Conservation (phyloP, 2,113 vertebrate genomes). For the Tetrax tetrax region DNA sequence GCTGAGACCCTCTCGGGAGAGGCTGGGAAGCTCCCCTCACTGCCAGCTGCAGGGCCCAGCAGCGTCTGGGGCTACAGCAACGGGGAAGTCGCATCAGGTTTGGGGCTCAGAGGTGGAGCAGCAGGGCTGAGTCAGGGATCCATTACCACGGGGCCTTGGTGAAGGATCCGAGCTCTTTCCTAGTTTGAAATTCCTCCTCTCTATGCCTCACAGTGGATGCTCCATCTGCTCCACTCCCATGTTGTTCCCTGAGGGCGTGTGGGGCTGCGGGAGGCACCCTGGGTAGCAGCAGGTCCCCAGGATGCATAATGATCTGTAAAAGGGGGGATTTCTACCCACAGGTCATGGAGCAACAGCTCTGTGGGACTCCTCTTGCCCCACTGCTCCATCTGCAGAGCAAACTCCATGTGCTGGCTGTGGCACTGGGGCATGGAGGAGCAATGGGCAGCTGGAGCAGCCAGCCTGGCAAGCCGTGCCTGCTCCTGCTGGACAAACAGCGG, state of each 20-base stretch:
- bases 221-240: neutral
- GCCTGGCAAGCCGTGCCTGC: neutral
- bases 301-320: fast-evolving
- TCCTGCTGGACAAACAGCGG: neutral
- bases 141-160: neutral
- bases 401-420: neutral
- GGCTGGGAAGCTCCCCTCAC: neutral
- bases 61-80: neutral
- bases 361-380: neutral
- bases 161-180: neutral
- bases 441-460: neutral
- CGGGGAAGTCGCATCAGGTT: neutral
- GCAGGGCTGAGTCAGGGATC: neutral
- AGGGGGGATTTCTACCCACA: neutral
- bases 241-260: neutral
- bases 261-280: neutral
- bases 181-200: neutral
- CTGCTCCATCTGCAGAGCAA: neutral
- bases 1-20: neutral
- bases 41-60: neutral
- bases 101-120: neutral
- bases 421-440: neutral
- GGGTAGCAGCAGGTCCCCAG: neutral
- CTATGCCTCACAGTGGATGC: neutral
- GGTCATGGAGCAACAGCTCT: neutral